Evolutionary conservation across 2,113 vertebrate genomes (phyloP).

Genomic region (Amphiprion percula): DNA sequence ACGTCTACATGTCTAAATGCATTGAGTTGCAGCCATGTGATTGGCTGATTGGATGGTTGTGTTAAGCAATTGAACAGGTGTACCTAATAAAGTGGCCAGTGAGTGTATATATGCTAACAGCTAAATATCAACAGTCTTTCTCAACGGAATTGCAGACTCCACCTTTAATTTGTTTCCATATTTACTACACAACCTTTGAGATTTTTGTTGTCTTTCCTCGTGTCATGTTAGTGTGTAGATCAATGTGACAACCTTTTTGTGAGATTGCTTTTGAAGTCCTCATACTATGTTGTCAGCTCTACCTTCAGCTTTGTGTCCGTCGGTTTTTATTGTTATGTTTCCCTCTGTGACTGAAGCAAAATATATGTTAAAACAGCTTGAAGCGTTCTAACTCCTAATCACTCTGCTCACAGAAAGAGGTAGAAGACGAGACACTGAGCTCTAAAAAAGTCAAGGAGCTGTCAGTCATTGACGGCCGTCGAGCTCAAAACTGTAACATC

Average conservation of each 20-base stretch:
- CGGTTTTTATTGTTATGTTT: neutral
- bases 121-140: too few relatives aligned
- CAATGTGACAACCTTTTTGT: conserved; percentile 1
- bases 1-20: too few relatives aligned
- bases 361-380: neutral
- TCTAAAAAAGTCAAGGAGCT: conserved; percentile 98
- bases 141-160: too few relatives aligned
- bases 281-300: neutral
- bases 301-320: conserved; percentile 1
- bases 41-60: too few relatives aligned
- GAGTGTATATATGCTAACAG: too few relatives aligned
- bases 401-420: conserved; percentile 91
- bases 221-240: conserved; percentile 15
- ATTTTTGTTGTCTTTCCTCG: too few relatives aligned
- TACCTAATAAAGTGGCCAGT: too few relatives aligned
- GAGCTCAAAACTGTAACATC: conserved; percentile 99
- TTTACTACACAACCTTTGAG: too few relatives aligned
- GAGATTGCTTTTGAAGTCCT: neutral
- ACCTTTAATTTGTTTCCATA: too few relatives aligned
- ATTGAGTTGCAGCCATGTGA: too few relatives aligned
- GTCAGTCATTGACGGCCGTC: conserved; percentile 95
- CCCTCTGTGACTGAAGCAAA: conserved; percentile 12
- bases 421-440: conserved; percentile 92
- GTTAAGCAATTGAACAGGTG: too few relatives aligned
- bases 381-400: neutral